Base-by-base conservation (phyloP, 2,888 invertebrate species). In the Dusona sp. region DNA sequence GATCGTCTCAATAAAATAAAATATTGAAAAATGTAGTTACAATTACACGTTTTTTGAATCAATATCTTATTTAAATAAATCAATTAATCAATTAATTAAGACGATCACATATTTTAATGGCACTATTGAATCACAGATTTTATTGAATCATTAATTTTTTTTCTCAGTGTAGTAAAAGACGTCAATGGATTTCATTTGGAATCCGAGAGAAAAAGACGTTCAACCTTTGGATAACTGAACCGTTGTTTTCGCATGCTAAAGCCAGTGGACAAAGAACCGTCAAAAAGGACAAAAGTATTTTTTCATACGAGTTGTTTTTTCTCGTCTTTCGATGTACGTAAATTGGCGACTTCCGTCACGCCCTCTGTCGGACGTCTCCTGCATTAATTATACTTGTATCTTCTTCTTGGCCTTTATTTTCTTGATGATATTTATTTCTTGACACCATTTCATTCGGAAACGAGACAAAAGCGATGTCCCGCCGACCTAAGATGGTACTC, bases 341-440 rank as follows among this genome's bases (percentile, higher is more conserved):
- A 87, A 87, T 87, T 84, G 86, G 84, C 78, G 81, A 87, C 84
- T 84, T 87, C 86, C 86, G 81, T 75, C 81, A 57, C 81, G 75
- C 65, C 42, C 81, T 79, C 67, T 61, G 42, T 42, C 48, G 68
- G 19, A 73, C 74, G 75, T 84, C 61, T 54, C 64, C 13, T 65
- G 80, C 70, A 80, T 75, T 79, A 81, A 74, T 79, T 79, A 68
- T 25, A 68, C 64, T 75, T 22, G 75, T 45, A 70, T 75, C 79
- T 84, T 68, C 54, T 75, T 70, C 75, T 73, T 51, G 73, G 45
- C 48, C 79, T 82, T 65, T 72, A 65, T 42, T 61, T 70, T 33
- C 38, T 84, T 48, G 19, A 25, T 68, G 29, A 25, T 38, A 16
- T 22, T 65, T 68, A 61, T 25, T 75, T 19, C 13, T 51, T 51